Percentiles rank a stretch among this genome's conserved stretches.
Evolutionary conservation across 1,140 invertebrate species (phyloP).

Genomic region (Agrilus planipennis): DNA sequence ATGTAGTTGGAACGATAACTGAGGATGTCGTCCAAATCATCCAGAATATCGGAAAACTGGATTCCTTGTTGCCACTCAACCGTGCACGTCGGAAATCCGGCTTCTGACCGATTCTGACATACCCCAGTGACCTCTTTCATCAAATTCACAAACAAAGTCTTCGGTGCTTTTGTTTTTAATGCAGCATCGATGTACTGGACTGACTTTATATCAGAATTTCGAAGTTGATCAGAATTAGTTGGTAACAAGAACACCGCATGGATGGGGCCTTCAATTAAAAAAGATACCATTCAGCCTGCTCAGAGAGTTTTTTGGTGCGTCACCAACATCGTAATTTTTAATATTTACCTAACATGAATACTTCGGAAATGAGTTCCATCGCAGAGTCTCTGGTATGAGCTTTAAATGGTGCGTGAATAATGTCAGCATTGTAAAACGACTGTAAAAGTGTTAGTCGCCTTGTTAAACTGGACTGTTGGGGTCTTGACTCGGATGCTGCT

Average conservation of each 20-base stretch:
- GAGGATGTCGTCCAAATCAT: conserved; percentile 24
- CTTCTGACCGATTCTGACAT: conserved; percentile 18
- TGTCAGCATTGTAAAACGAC: conserved; percentile 20
- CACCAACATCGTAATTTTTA: too few relatives aligned
- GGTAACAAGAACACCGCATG: conserved; percentile 25
- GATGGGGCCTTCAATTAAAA: too few relatives aligned
- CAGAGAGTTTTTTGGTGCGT: too few relatives aligned
- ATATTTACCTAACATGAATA: conserved; percentile 21
- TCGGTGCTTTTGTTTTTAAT: conserved; percentile 24
- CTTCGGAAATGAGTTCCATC: conserved; percentile 23
- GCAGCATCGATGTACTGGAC: conserved; percentile 26
- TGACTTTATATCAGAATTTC: conserved; percentile 22
- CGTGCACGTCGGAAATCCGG: conserved; percentile 25
- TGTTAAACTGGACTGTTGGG: conserved; percentile 19
- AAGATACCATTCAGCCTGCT: too few relatives aligned
- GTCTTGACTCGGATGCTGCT: conserved; percentile 21
- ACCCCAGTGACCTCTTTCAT: conserved; percentile 20
- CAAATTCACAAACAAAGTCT: conserved; percentile 27
- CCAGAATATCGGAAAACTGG: conserved; percentile 19
- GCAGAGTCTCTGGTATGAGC: conserved; percentile 24
- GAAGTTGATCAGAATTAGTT: conserved; percentile 9
- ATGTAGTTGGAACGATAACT: conserved; percentile 19
- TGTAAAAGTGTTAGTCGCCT: conserved; percentile 22
- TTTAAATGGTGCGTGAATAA: conserved; percentile 20
- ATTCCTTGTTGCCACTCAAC: conserved; percentile 20